Conservation (phyloP, 2,888 invertebrate species). For the Caenorhabditis drosophilae region DNA sequence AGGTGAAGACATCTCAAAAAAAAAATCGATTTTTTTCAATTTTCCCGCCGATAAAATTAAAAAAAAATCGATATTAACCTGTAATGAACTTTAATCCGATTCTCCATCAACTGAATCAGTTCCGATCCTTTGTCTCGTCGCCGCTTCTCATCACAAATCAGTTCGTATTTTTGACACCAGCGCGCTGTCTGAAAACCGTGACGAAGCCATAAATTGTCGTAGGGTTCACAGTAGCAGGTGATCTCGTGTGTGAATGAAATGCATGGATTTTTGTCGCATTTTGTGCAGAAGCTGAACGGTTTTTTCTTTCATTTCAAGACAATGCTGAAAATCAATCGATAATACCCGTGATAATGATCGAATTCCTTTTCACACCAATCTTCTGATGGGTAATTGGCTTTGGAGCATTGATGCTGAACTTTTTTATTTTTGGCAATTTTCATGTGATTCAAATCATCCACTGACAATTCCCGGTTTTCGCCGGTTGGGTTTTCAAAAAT, state of each 20-base stretch:
- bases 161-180: constrained; percentile 60
- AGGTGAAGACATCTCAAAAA: constrained; percentile 48
- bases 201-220: constrained; percentile 22
- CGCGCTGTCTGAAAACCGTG: constrained; percentile 51
- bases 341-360: constrained; percentile 39
- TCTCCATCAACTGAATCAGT: constrained; percentile 47
- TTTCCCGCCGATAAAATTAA: too few relatives aligned
- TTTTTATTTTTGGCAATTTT: too few relatives aligned
- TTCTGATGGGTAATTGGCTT: constrained; percentile 52
- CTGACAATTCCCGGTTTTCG: too few relatives aligned
- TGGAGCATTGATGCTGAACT: constrained; percentile 51
- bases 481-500: too few relatives aligned
- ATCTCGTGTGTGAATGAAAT: constrained; percentile 37
- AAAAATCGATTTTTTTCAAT: background rate
- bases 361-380: constrained; percentile 53
- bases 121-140: constrained; percentile 47
- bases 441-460: too few relatives aligned
- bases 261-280: background rate
- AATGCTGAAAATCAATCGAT: background rate
- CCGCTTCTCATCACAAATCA: constrained; percentile 52
- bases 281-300: constrained; percentile 15
- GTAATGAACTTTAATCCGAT: constrained; percentile 52
- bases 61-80: constrained; percentile 15
- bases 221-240: constrained; percentile 53
- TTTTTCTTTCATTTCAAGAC: too few relatives aligned